Evolutionary conservation across 2,113 vertebrate genomes (phyloP), one percentile per base, ranked within the genome.

Genomic region (Alces alces): DNA sequence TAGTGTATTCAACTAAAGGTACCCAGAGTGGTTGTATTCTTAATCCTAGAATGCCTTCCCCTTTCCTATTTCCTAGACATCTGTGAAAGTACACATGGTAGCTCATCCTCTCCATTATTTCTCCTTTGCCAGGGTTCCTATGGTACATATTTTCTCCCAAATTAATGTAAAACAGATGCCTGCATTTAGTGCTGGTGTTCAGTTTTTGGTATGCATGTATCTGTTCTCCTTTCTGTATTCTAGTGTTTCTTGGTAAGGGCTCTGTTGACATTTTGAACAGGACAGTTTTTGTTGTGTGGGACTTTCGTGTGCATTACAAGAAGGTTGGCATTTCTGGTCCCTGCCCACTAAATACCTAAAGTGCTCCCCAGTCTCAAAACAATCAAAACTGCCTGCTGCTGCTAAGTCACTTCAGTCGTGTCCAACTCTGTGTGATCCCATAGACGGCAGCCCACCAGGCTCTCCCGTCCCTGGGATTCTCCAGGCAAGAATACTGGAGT

Each of bases 81-180:
- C 54, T 96, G 25, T 97, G 76, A 89, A 91, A 93, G 52, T 86
- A 14, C 47, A 76, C 60, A 25, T n/a, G 45, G 17, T 82, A 94
- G n/a, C 30, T 80, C 57, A n/a, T 97, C 95, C 91, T 89, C 76
- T 76, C 50, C 9, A 36, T 93, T 79, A 19, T 84, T 84, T 92
- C 78, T 95, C 76, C 27, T 96, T 84, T 92, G 43, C 80, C 54
- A 45, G 36, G 52, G 76, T 92, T 95, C 88, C 50, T 96, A 23
- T 86, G 80, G 16, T 82, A 60, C 73, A 30, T 88, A 85, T 84
- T 97, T 97, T 66, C 89, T 95, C 85, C 36, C 83, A 33, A 94
- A 82, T 92, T 97, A 96, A 93, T 92, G 50, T 13, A 33, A 89
- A 95, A 82, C 93, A 97, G 52, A 97, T 96, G 90, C 30, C 9